Conservation (phyloP, 2,113 vertebrate genomes). For the Ellobius talpinus region DNA sequence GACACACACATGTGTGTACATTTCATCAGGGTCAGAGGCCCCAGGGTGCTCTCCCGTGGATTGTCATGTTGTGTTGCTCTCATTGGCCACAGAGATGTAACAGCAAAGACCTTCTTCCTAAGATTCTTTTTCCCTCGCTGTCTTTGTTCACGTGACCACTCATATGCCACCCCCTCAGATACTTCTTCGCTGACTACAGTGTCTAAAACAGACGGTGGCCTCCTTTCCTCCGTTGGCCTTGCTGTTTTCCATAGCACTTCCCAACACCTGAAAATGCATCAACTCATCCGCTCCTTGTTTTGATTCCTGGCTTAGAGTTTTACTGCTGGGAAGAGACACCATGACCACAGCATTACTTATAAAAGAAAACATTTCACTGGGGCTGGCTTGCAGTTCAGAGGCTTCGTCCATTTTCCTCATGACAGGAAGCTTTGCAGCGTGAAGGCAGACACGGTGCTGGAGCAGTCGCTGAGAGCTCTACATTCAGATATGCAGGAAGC, state of each 20-base stretch:
- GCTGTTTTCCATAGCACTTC: accelerated
- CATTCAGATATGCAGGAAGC: not conserved
- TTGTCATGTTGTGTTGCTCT: not conserved
- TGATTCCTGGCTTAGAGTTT: not conserved
- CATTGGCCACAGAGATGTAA: accelerated
- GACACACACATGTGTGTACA: accelerated
- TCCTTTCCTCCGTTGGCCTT: not conserved
- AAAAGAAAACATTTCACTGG: not conserved
- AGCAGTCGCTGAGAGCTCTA: not conserved
- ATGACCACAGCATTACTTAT: not conserved
- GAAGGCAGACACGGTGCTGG: not conserved
- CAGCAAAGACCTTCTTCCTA: not conserved
- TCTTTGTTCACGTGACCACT: not conserved
- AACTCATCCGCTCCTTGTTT: too few species aligned
- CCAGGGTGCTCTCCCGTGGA: accelerated
- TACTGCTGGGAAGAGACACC: not conserved
- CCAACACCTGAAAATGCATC: not conserved
- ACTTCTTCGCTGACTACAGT: not conserved
- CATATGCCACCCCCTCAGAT: not conserved
- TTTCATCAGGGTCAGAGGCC: not conserved
- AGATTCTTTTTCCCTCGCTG: not conserved
- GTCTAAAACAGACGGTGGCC: not conserved
- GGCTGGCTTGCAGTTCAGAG: not conserved
- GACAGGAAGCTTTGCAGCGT: too few species aligned
- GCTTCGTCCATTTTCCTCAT: not conserved